phyloP scores from a whole-genome alignment of 2,888 invertebrate genomes.

The Celastrina argiolus region DNA sequence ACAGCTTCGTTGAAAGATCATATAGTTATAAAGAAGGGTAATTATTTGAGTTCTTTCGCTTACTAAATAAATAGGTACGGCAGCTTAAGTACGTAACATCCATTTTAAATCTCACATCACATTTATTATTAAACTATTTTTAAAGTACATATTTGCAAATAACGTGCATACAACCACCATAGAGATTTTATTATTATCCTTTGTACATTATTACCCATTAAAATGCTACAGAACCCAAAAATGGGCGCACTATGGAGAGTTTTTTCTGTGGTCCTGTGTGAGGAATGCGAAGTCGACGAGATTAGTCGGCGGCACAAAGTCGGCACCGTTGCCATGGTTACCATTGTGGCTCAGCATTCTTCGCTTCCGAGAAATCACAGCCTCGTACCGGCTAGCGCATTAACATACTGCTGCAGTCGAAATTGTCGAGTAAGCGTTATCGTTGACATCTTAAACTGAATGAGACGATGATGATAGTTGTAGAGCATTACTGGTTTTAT shows the following conservation, averaged over 20 bases:
- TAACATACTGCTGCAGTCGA: slow-evolving; percentile 2
- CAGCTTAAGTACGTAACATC: neutral
- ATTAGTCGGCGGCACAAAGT: slow-evolving; percentile 49
- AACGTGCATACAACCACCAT: neutral
- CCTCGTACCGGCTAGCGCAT: slow-evolving; percentile 18
- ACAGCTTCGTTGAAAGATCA: neutral
- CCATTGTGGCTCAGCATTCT: slow-evolving; percentile 32
- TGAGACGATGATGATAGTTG: too few relatives aligned
- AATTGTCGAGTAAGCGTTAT: slow-evolving; percentile 11
- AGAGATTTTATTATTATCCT: neutral
- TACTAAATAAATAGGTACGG: too few relatives aligned
- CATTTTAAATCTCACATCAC: neutral
- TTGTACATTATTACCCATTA: neutral
- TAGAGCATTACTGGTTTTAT: too few relatives aligned
- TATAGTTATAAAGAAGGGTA: neutral
- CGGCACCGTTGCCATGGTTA: slow-evolving; percentile 29
- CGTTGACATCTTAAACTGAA: neutral
- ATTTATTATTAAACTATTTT: neutral
- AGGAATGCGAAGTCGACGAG: slow-evolving; percentile 66
- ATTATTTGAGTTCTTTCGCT: neutral
- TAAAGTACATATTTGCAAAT: neutral
- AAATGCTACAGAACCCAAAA: slow-evolving; percentile 40
- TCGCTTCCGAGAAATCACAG: slow-evolving; percentile 22
- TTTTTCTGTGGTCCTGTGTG: slow-evolving; percentile 56
- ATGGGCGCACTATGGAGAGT: slow-evolving; percentile 30